Base-by-base conservation (phyloP, 2,113 vertebrate species). In the Murina feae region DNA sequence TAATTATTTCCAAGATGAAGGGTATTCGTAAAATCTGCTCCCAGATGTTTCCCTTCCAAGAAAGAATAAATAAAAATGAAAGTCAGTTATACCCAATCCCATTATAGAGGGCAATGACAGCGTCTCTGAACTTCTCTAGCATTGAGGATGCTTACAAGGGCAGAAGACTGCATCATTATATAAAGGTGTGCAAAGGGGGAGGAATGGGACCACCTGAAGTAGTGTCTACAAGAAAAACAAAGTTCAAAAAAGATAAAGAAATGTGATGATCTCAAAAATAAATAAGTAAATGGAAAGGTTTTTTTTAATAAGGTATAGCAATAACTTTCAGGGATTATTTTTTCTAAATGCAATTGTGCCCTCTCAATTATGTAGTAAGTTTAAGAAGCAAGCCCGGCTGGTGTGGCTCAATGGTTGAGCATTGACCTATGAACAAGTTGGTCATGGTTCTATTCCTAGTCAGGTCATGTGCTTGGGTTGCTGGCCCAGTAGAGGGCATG, bases 1-100 rank as follows among this genome's bases (percentile, higher is more conserved):
- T 99, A 93, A 99, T 98, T 96, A 99, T 98, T 98, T 99, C 99
- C 98, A 99, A 97, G 66, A 99, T 98, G 97, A 99, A 99, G 23
- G 99, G 98, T 97, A 99, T 98, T 95, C 98, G 98, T 96, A 99
- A 98, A 95, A 99, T 98, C 97, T 99, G 99, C 95, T 99, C 99
- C 98, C 98, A 99, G 92, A 99, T 98, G 96, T 99, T 99, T 96
- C 99, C 99, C 99, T 99, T 97, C 65, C 85, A 96, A 97, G 89
- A 97, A 97, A 87, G 51, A 97, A 97, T 89, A 4, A 96, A 96
- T 80, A 92, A 90, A 95, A 89, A 91, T 74, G 21, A 74, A 95
- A 91, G 55, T 94, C 49, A 96, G 32, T 88, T 83, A 75, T 58
- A 81, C 18, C 65, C 47, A 88, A 85, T 83, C 16, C 28, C 71